Evolutionary conservation across 1,140 invertebrate genomes (phyloP), one percentile per base, ranked within the genome.

Genomic region (Agraylea sexmaculata): DNA sequence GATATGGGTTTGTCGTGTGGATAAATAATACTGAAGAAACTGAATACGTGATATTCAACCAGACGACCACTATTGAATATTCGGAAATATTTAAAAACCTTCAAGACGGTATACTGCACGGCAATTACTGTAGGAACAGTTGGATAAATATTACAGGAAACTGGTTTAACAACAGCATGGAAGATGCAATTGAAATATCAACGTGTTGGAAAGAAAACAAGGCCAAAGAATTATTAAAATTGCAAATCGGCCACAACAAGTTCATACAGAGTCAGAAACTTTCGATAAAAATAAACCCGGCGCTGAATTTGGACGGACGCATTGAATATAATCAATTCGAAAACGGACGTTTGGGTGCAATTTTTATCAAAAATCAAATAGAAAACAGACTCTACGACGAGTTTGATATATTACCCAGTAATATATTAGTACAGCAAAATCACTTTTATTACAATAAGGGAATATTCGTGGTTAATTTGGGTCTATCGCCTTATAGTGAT

Each of bases 311-410:
- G 7, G 64, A 78, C 4, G 83, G 77, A 1, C 59, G 69, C 27
- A 82, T 93, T 33, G 86, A 90, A 53, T 84, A 84, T 56, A 96
- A 96, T 66, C 77, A 80, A 46, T 96, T 97, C 54, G 70, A 70
- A 29, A 73, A 79, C 32, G 87, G 94, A 20, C 62, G 63, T 27
- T 83, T 80, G 52, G 92, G 91, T 11, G 83, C 80, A 12, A 68
- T 98, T 19, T 73, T 89, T 20, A 83, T 98, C 21, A 79, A 83
- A 56, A 97, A 96, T 68, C 62, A 78, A 51, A 59, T 79, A 19
- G 60, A 76, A 50, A 74, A 78, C 47, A 83, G 86, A 58, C 81
- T 84, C 49, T 56, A 69, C 29, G 68, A 74, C 48, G 68, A 74
- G 53, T 66, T 76, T 53, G 74, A 78, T 71, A 76, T 64, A 29